Conservation (phyloP, 2,797 vertebrate genomes). For the Hemitrygon akajei region DNA sequence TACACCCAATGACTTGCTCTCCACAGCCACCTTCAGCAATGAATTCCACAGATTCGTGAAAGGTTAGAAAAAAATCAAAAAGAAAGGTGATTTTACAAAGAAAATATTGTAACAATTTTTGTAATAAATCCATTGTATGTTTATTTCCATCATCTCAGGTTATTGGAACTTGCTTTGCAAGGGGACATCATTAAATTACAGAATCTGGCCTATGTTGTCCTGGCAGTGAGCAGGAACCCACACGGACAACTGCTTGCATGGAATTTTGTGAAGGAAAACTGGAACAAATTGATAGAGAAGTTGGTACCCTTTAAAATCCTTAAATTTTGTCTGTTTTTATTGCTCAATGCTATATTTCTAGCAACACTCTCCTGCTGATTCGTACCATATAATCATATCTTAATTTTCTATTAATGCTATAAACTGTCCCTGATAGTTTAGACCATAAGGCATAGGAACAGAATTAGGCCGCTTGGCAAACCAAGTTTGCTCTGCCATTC, state of each 20-base stretch:
- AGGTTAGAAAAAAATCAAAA: background rate
- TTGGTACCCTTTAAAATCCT: constrained; percentile 46
- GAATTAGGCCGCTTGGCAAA: no score
- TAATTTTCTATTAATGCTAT: no score
- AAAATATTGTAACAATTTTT: background rate
- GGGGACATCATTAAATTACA: constrained; percentile 63
- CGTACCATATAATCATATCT: background rate
- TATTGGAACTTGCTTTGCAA: constrained; percentile 62
- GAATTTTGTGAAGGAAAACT: constrained; percentile 67
- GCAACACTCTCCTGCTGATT: no score
- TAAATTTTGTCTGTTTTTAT: background rate
- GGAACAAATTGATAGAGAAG: constrained; percentile 64
- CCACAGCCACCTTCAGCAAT: no score
- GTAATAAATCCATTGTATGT: background rate
- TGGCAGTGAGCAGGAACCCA: constrained; percentile 57
- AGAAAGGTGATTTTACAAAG: background rate
- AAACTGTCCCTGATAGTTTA: no score
- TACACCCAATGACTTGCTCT: no score
- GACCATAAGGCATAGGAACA: no score
- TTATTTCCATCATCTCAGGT: constrained; percentile 45
- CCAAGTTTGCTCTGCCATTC: no score
- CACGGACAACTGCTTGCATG: constrained; percentile 60
- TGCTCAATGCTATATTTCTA: background rate
- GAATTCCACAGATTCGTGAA: background rate
- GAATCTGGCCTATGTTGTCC: constrained; percentile 57